Evolutionary conservation across 1,140 invertebrate species (phyloP), one percentile per base, ranked within the genome.

Genomic region (Coptotermes formosanus): DNA sequence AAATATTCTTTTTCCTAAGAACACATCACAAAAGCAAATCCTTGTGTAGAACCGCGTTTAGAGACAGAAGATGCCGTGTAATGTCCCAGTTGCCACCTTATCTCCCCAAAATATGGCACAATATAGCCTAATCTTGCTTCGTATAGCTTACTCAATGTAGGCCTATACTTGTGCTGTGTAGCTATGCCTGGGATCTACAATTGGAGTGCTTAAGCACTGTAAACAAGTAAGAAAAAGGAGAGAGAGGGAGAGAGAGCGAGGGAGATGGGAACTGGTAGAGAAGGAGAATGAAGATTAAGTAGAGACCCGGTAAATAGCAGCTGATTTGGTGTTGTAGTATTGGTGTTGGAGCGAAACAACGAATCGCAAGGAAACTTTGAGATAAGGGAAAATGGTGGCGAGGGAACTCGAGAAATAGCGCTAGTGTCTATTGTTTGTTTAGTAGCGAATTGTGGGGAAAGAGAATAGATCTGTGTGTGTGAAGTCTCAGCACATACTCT

Each of bases 281-380:
- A 30, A 75, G 25, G 82, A 55, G 83, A 84, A 84, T 84, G 83
- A 84, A 84, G 83, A 84, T 84, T 84, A 84, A 84, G 83, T 84
- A 84, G 83, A 52, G 25, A 64, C 83, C 48, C 83, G 59, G 83
- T 84, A 84, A 84, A 84, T 55, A 84, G 83, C 43, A 55, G 83
- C 43, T 84, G 83, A 84, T 84, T 84, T 84, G 44, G 83, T 84
- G 83, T 64, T 64, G 83, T 55, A 75, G 64, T 75, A 75, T 75
- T 75, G 14, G 64, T 75, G 64, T 75, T 75, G 64, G 64, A 25
- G 64, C 64, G 64, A 75, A 75, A 75, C 64, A 75, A 75, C 64
- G 64, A 25, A 6, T n/a, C n/a, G 64, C 64, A 14, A 75, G 64
- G 64, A 75, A 75, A 75, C 64, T 75, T 75, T 75, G 64, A 75